A percentile compares a stretch with the other conserved stretches of the same genome.
Conservation (phyloP, 2,113 vertebrate genomes). For the Pangasianodon gigas region DNA sequence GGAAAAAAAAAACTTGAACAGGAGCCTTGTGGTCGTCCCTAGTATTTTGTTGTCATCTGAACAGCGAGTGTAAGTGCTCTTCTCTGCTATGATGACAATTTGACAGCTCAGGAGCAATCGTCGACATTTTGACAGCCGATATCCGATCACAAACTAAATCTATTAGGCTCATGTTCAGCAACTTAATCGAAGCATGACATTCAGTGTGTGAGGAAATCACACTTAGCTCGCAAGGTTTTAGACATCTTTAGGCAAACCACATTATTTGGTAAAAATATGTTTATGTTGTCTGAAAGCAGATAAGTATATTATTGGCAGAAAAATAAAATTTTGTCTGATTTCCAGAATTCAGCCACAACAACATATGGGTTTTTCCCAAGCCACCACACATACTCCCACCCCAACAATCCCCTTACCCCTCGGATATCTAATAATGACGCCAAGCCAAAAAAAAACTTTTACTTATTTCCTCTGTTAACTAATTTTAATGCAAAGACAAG, state of each 20-base stretch:
- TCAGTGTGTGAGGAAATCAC: background rate
- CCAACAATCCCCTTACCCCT: background rate
- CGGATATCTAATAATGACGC: background rate
- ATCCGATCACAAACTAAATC: background rate
- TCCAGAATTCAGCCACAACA: slow-evolving; percentile 6
- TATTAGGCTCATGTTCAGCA: background rate
- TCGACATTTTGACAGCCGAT: background rate
- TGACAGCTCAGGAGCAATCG: background rate
- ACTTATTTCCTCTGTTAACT: background rate
- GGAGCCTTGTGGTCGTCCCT: background rate
- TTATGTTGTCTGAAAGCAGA: background rate
- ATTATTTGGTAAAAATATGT: background rate
- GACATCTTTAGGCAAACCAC: background rate
- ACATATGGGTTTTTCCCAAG: background rate
- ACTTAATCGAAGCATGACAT: background rate
- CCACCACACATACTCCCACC: background rate
- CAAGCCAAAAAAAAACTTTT: background rate
- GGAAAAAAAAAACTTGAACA: background rate
- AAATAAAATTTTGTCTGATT: background rate
- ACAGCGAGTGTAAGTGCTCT: background rate
- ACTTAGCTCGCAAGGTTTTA: background rate
- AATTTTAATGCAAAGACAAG: slow-evolving; percentile 7
- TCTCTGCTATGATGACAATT: background rate
- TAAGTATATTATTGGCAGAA: background rate
- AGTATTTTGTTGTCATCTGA: background rate